A percentile compares a stretch with the other conserved stretches of the same genome.
Conservation (phyloP, 2,113 vertebrate genomes). For the Alethe diademata region DNA sequence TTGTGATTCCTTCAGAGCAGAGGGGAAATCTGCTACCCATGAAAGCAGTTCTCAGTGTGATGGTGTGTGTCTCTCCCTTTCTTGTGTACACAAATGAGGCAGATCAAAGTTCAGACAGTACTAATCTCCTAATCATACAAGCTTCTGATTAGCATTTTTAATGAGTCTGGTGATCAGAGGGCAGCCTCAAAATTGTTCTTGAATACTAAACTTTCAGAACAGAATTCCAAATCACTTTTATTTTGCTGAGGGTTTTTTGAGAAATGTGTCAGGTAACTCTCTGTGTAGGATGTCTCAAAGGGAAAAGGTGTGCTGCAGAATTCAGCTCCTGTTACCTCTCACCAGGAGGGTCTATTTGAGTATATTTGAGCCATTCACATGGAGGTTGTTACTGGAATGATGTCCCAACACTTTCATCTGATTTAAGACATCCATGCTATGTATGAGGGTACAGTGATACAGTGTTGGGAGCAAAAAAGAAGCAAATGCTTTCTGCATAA, state of each 20-base stretch:
- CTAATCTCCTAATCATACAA: conserved; percentile 59
- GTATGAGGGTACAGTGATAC: not conserved
- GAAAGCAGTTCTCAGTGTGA: not conserved
- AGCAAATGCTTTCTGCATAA: not conserved
- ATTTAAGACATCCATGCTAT: not conserved
- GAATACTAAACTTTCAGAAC: conserved; percentile 3
- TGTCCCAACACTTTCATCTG: not conserved
- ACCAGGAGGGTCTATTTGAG: not conserved
- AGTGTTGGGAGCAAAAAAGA: not conserved
- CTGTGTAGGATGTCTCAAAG: not conserved
- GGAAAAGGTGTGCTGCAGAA: not conserved
- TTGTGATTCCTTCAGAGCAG: not conserved
- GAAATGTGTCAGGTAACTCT: not conserved
- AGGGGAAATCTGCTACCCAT: not conserved
- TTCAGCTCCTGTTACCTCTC: not conserved
- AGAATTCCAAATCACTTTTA: not conserved
- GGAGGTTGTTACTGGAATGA: not conserved
- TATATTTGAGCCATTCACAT: not conserved
- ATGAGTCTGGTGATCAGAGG: conserved; percentile 38
- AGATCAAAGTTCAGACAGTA: conserved; percentile 56
- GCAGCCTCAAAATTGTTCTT: not conserved
- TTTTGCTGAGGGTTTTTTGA: not conserved
- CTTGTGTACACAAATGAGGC: not conserved
- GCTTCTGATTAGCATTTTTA: conserved; percentile 60
- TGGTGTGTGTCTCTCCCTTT: not conserved